Evolutionary conservation across 2,888 invertebrate species (phyloP).

Genomic region (Calephelis perditalis): DNA sequence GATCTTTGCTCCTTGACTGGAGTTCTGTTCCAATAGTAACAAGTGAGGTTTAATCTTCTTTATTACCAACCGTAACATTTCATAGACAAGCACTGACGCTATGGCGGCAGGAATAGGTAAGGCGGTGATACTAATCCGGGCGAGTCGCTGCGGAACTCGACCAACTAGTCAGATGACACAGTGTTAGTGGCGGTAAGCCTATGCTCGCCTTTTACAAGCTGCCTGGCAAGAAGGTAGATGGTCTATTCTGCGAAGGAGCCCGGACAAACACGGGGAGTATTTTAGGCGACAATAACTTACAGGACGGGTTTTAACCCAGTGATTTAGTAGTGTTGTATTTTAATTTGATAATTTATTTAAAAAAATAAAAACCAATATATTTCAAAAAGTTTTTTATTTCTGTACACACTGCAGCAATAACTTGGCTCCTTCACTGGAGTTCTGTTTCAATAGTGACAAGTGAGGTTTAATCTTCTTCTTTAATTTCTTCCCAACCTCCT

Average conservation of each 20-base stretch:
- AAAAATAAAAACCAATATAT: conserved; percentile 25
- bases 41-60: conserved; percentile 59
- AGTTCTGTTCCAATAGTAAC: conserved; percentile 70
- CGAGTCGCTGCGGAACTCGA: too few relatives aligned
- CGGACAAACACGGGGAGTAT: too few relatives aligned
- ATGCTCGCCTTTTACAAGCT: too few relatives aligned
- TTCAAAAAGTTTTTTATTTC: conserved; percentile 45
- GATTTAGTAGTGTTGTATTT: not conserved
- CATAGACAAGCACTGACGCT: too few relatives aligned
- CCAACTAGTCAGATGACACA: too few relatives aligned
- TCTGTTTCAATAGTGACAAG: conserved; percentile 64
- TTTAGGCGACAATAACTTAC: too few relatives aligned
- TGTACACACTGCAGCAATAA: conserved; percentile 77
- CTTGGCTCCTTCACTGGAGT: conserved; percentile 79
- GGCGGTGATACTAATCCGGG: too few relatives aligned
- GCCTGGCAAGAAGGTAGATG: too few relatives aligned
- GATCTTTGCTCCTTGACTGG: conserved; percentile 80
- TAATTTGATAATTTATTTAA: conserved; percentile 19
- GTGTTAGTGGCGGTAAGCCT: too few relatives aligned
- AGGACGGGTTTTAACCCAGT: too few relatives aligned
- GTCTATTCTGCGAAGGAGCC: too few relatives aligned
- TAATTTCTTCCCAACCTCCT: conserved; percentile 58
- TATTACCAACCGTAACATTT: conserved; percentile 42
- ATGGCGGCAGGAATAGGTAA: too few relatives aligned
- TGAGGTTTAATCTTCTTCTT: conserved; percentile 68